Percentiles rank a stretch among this genome's conserved stretches.
Evolutionary conservation across 2,888 invertebrate genomes (phyloP).

Genomic region (Chironomus riparius): DNA sequence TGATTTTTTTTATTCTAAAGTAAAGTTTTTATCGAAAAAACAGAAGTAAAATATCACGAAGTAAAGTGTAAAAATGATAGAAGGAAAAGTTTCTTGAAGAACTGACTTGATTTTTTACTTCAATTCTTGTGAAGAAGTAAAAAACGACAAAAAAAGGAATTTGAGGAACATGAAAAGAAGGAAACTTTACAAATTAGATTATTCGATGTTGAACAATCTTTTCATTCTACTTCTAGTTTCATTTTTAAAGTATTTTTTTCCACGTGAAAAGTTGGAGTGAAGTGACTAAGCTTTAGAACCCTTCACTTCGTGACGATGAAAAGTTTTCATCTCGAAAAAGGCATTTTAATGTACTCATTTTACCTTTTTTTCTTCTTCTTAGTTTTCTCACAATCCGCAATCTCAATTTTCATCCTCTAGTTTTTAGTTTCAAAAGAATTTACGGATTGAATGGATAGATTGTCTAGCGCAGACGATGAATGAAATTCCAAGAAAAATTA

Average conservation of each 20-base stretch:
- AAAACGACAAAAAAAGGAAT: not conserved
- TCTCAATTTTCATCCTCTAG: not conserved
- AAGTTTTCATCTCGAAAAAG: slow-evolving; percentile 16
- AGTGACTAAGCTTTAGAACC: not conserved
- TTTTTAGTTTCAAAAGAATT: not conserved
- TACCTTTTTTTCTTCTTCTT: not conserved
- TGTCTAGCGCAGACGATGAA: too few relatives aligned
- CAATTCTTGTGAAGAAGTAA: too few relatives aligned
- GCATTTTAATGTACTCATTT: slow-evolving; percentile 15
- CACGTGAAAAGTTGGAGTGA: not conserved
- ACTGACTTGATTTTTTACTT: not conserved
- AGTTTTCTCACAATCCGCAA: not conserved
- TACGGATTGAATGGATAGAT: too few relatives aligned
- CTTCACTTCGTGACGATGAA: slow-evolving; percentile 2
- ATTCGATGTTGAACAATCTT: slow-evolving; percentile 11
- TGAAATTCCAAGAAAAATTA: too few relatives aligned
- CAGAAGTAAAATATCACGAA: not conserved
- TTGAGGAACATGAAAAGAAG: not conserved
- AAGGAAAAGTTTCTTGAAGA: not conserved
- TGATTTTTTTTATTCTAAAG: not conserved
- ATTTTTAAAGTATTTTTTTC: not conserved
- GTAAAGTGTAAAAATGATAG: too few relatives aligned
- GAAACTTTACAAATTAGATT: slow-evolving; percentile 25
- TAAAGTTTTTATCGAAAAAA: not conserved
- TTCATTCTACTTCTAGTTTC: not conserved